phyloP scores from a whole-genome alignment of 1,140 invertebrate species.

The Tigriopus japonicus region DNA sequence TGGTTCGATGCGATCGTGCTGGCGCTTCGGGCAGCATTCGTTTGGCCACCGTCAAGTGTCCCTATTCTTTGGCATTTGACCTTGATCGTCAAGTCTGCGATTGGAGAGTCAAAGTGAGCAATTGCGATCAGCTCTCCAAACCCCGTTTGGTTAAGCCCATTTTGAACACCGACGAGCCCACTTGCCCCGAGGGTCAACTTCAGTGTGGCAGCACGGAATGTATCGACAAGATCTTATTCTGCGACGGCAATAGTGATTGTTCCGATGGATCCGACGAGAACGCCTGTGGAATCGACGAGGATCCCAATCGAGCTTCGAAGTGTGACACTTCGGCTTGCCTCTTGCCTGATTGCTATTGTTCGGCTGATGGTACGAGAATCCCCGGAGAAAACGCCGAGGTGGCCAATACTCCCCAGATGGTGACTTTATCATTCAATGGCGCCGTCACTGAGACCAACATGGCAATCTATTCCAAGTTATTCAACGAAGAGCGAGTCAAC shows the following conservation, averaged over 20 bases:
- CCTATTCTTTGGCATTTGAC: constrained; percentile 80
- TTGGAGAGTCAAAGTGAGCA: constrained; percentile 82
- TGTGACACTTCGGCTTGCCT: constrained; percentile 25
- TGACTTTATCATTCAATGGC: constrained; percentile 29
- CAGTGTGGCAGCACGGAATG: constrained; percentile 60
- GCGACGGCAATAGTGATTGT: constrained; percentile 68
- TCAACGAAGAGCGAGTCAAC: constrained; percentile 26
- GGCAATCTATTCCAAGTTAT: constrained; percentile 25
- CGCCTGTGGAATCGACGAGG: constrained; percentile 50
- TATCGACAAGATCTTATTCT: constrained; percentile 72
- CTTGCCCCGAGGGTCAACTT: constrained; percentile 56
- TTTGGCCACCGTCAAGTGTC: constrained; percentile 69
- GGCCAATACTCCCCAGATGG: constrained; percentile 27
- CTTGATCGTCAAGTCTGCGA: constrained; percentile 90
- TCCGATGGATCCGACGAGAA: constrained; percentile 67
- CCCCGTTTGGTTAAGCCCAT: constrained; percentile 71
- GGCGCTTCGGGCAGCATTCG: constrained; percentile 52
- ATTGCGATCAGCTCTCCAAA: constrained; percentile 77
- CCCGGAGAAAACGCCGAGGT: constrained; percentile 23
- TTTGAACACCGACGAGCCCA: constrained; percentile 69
- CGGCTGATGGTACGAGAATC: constrained; percentile 26
- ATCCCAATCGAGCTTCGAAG: constrained; percentile 18
- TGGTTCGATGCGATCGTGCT: constrained; percentile 78
- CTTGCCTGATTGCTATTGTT: constrained; percentile 31
- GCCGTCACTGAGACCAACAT: constrained; percentile 28